These are phyloP conservation scores for Cardiocondyla obscurior DNA, from an alignment of 1,140 invertebrate genomes.

Conservation along the genomic window DNA sequence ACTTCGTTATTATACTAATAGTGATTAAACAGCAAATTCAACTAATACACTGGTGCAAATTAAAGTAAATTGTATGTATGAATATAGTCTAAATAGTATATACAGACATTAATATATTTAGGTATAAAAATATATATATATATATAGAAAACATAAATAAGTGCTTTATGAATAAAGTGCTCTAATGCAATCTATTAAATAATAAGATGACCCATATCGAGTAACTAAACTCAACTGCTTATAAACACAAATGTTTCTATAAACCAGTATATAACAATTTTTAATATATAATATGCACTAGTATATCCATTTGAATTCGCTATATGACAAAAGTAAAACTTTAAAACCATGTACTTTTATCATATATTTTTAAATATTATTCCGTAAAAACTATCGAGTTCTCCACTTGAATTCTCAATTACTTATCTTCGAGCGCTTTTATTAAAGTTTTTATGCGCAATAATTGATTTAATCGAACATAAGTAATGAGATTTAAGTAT, in stretches of 20 bases:
- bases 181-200: background rate
- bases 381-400: background rate
- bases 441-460: background rate
- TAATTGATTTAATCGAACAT: background rate
- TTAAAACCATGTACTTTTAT: constrained; percentile 5
- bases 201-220: background rate
- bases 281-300: background rate
- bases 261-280: background rate
- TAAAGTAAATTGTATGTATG: background rate
- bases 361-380: constrained; percentile 1
- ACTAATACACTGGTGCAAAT: constrained; percentile 5
- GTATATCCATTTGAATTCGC: background rate
- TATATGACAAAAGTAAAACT: background rate
- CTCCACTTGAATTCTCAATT: background rate
- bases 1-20: background rate
- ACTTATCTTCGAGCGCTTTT: background rate
- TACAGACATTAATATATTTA: background rate
- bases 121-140: background rate
- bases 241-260: background rate
- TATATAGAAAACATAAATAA: constrained; percentile 1
- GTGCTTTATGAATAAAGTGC: background rate
- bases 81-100: background rate
- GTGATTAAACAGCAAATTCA: background rate
- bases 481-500: constrained; percentile 1
- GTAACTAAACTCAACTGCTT: background rate